Evolutionary conservation across 2,113 vertebrate genomes (phyloP), one percentile per base, ranked within the genome.

Genomic region (Nestor notabilis): DNA sequence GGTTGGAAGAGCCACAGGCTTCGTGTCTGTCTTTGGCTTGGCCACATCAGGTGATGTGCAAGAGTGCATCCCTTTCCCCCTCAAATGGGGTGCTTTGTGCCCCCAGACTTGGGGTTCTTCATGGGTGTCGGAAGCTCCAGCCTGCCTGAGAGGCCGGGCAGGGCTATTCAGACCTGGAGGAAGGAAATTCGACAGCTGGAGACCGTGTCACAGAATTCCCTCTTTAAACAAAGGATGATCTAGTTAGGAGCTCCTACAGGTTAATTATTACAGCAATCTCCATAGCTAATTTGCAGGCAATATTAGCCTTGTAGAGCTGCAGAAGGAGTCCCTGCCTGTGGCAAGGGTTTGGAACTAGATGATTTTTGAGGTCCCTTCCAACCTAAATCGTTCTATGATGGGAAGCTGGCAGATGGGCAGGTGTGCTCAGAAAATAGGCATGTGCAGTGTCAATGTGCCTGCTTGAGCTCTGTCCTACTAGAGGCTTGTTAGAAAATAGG

Each of bases 401-500:
- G 81, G 9, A 19, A n/a, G 31, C 4, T 4, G 21, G 28, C 55
- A 56, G 46, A 4, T 17, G 71, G 58, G 10, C 56, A 24, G 7
- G 16, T 13, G 49, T 47, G 13, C 2, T 31, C 29, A 25, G 56
- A 72, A 63, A 24, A 31, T 17, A 2, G 43, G 13, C 1, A 0
- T 5, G 25, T 5, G 39, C 27, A 19, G 27, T 11, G 13, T 7
- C 5, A 47, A 4, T 4, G 43, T 76, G 81, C 63, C 68, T 50
- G 71, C 56, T 55, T 19, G 18, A 2, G 41, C 56, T 23, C 37
- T 35, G 74, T 25, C 43, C 60, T 35, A 0, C 11, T 4, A 4
- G 0, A 13, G n/a, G 25, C 21, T 24, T 3, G 18, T 35, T 43
- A 37, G n/a, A 4, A 23, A 9, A 4, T 5, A 13, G 31, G 4